Evolutionary conservation across 2,888 invertebrate genomes (phyloP).

Genomic region (Latheticus oryzae): DNA sequence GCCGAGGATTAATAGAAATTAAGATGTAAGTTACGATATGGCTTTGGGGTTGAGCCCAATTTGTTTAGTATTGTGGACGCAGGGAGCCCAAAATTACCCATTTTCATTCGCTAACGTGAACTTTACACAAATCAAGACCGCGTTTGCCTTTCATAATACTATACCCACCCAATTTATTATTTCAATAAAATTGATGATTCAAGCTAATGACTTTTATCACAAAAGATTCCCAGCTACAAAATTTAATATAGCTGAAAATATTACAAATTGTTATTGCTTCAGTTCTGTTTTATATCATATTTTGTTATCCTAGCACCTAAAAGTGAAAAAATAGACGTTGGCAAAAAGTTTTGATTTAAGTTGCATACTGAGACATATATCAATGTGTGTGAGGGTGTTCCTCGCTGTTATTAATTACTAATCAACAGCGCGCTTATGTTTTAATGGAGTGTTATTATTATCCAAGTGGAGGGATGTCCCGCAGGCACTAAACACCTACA

Average conservation of each 20-base stretch:
- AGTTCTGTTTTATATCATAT: too few species aligned
- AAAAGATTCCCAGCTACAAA: too few species aligned
- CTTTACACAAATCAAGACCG: slow-evolving; percentile 58
- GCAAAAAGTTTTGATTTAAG: too few species aligned
- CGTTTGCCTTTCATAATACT: slow-evolving; percentile 51
- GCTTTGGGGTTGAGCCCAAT: slow-evolving; percentile 42
- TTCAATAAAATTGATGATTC: too few species aligned
- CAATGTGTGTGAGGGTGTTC: slow-evolving; percentile 41
- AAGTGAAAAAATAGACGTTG: too few species aligned
- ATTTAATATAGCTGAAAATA: too few species aligned
- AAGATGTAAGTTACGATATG: slow-evolving; percentile 49
- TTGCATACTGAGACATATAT: too few species aligned
- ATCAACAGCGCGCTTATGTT: slow-evolving; percentile 58
- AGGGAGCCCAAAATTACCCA: slow-evolving; percentile 54
- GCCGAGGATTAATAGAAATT: slow-evolving; percentile 49
- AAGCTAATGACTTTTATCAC: too few species aligned
- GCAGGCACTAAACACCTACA: slow-evolving; percentile 48
- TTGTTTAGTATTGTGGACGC: slow-evolving; percentile 43
- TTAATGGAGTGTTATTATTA: slow-evolving; percentile 59
- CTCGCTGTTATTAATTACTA: slow-evolving; percentile 56
- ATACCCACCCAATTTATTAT: too few species aligned
- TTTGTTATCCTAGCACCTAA: too few species aligned
- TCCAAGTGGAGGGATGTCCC: slow-evolving; percentile 53
- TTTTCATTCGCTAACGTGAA: slow-evolving; percentile 58
- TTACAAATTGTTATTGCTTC: too few species aligned